Conservation (phyloP, 2,113 vertebrate genomes). For the Gymnogyps californianus region DNA sequence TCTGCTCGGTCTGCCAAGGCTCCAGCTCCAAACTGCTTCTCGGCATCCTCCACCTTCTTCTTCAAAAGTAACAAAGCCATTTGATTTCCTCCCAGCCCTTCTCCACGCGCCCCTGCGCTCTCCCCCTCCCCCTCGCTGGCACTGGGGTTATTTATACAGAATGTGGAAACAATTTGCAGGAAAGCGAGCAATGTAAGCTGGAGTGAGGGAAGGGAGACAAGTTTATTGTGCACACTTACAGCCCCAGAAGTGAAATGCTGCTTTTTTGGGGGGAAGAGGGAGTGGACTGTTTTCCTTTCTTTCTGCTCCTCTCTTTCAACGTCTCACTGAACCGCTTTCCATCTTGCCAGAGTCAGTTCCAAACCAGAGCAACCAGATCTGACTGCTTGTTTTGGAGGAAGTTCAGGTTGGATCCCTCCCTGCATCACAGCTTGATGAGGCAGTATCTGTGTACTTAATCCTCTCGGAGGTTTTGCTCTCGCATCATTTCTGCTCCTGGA, state of each 20-base stretch:
- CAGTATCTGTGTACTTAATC: background rate
- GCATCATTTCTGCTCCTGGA: background rate
- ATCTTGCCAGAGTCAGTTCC: background rate
- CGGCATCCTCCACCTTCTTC: slow-evolving; percentile 33
- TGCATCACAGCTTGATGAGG: background rate
- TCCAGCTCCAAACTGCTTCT: background rate
- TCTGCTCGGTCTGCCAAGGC: slow-evolving; percentile 3
- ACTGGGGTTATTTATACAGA: slow-evolving; percentile 53
- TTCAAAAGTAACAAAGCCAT: slow-evolving; percentile 27
- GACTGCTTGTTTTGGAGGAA: background rate
- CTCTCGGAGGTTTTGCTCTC: background rate
- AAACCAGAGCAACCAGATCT: slow-evolving; percentile 24
- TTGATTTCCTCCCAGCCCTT: slow-evolving; percentile 22
- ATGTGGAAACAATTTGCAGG: slow-evolving; percentile 61
- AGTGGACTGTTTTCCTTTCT: background rate
- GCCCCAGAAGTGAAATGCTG: background rate
- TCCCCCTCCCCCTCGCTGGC: slow-evolving; percentile 35
- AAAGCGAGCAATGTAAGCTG: slow-evolving; percentile 2
- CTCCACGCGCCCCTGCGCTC: background rate
- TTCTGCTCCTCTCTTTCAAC: background rate
- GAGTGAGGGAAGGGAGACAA: slow-evolving; percentile 2
- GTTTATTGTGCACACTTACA: background rate
- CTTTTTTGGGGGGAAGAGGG: background rate
- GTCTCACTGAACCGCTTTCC: background rate
- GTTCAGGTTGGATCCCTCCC: background rate